Base-by-base conservation (phyloP, 1,140 invertebrate genomes). In the Neotoxoptera formosana region DNA sequence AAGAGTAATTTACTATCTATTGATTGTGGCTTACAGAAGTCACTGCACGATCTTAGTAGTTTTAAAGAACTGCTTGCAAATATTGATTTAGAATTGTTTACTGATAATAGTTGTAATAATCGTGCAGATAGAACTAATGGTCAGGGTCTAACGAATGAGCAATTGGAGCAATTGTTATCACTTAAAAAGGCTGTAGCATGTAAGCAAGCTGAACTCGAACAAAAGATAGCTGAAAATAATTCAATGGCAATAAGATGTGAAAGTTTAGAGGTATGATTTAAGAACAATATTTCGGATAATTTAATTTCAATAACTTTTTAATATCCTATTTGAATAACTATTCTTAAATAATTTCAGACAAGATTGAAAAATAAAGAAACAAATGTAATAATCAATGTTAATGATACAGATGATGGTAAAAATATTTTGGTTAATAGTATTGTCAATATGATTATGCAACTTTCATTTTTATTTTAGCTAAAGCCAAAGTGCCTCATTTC, bases 401-500 rank as follows among this genome's bases (percentile, higher is more conserved):
- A 97, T 94, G 96, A 96, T 94, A 96, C 96, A 23, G 97, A 97
- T 94, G 97, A 97, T 95, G 96, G 96, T 96, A 95, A 95, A 94
- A 94, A 84, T 51, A 23, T 25, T 41, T 47, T 47, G n/a, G 21
- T 14, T 48, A n/a, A 45, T 53, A 53, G 36, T 84, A 93, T 30
- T 93, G 30, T 89, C 89, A 89, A 94, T 90, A 94, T 94, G 17
- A 94, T 95, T 95, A 94, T 94, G 2, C 95, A 95, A 95, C 94
- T 95, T 56, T 95, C 0, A 95, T 94, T n/a, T 94, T 83, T 94
- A 95, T 93, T 67, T 95, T 95, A 96, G 96, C 95, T 17, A 97
- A 97, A 95, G 96, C 96, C 14, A 96, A 97, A 95, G 96, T 97
- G 53, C 97, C 97, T 86, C 95, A 96, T 92, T 97, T 98, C 94